phyloP scores from a whole-genome alignment of 1,140 invertebrate genomes.

The Anastatus disparis region DNA sequence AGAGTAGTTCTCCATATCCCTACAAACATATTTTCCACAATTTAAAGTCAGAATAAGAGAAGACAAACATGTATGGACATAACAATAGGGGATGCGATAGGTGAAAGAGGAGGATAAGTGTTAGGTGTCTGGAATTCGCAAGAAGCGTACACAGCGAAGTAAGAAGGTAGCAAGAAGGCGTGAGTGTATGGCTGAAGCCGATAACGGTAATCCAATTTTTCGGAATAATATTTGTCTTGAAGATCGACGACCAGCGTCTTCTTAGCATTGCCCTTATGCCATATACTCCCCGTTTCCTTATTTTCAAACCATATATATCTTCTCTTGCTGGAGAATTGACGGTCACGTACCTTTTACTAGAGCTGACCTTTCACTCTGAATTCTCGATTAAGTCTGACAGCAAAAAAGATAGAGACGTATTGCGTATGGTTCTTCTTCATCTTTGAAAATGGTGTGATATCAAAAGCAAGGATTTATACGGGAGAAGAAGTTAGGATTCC shows the following conservation, averaged over 20 bases:
- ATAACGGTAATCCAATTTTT: constrained; percentile 67
- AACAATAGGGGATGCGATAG: not conserved
- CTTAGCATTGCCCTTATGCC: not conserved
- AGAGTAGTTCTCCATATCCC: no score
- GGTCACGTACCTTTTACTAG: constrained; percentile 7
- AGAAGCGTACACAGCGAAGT: constrained; percentile 17
- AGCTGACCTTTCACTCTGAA: not conserved
- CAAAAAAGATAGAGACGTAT: constrained; percentile 4
- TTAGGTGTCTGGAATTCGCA: constrained; percentile 11
- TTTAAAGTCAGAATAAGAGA: not conserved
- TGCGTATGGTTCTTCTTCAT: no score
- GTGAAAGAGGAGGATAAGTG: no score
- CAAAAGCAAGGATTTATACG: not conserved
- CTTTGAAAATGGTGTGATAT: no score
- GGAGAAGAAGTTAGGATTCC: not conserved
- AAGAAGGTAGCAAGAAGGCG: constrained; percentile 30
- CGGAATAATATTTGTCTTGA: constrained; percentile 66
- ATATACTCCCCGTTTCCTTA: not conserved
- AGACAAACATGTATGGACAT: not conserved
- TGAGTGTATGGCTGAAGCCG: constrained; percentile 49
- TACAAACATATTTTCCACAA: constrained; percentile 14
- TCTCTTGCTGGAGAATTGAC: not conserved
- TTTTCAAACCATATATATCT: no score
- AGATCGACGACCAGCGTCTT: constrained; percentile 54
- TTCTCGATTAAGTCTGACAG: not conserved